These are phyloP conservation scores for Philopedon plagiatum DNA, from an alignment of 2,888 invertebrate species.

Conservation along the genomic window DNA sequence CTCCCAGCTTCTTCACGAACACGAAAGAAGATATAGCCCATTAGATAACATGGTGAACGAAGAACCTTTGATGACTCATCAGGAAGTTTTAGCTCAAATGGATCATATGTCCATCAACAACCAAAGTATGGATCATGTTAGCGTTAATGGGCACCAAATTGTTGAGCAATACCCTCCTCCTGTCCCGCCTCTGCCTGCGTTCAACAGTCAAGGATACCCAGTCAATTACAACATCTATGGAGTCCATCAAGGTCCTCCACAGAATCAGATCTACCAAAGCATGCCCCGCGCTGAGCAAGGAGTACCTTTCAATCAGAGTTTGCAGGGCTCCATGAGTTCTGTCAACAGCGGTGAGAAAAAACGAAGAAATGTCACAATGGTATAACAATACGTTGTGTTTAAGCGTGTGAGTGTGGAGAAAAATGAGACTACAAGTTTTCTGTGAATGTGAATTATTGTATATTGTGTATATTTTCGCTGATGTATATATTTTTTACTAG, in stretches of 20 bases:
- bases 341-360: constrained; percentile 73
- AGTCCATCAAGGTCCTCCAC: constrained; percentile 64
- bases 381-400: constrained; percentile 68
- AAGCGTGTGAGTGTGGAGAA: constrained; percentile 59
- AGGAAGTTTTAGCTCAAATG: constrained; percentile 62
- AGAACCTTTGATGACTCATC: constrained; percentile 61
- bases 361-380: constrained; percentile 75
- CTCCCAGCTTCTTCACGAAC: constrained; percentile 73
- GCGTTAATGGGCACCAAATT: constrained; percentile 63
- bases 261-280: constrained; percentile 66
- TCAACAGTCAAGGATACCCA: constrained; percentile 66
- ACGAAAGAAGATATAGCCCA: constrained; percentile 73
- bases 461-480: constrained; percentile 40
- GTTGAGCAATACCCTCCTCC: constrained; percentile 69
- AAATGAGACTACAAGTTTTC: constrained; percentile 46
- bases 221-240: constrained; percentile 68
- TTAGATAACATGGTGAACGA: constrained; percentile 62
- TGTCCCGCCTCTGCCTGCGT: constrained; percentile 71
- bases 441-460: constrained; percentile 40
- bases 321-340: constrained; percentile 73
- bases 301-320: constrained; percentile 68
- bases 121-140: constrained; percentile 65
- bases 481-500: constrained; percentile 52
- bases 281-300: constrained; percentile 66
- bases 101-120: constrained; percentile 66